Percentiles rank a stretch among this genome's conserved stretches.
Conservation (phyloP, 2,113 vertebrate species). For the Crotalus viridis region DNA sequence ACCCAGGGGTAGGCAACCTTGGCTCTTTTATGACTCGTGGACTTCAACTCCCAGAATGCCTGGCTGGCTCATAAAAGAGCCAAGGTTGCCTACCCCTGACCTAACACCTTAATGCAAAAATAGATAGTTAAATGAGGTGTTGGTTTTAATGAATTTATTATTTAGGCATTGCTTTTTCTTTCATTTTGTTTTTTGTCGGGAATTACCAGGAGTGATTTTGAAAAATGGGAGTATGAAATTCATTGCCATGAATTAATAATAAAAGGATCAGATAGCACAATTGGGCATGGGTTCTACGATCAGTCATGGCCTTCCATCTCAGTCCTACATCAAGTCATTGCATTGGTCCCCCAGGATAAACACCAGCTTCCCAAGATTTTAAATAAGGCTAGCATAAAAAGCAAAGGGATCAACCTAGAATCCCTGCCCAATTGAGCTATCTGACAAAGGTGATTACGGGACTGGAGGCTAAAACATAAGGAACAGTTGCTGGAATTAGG, state of each 20-base stretch:
- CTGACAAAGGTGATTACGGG: too few species aligned
- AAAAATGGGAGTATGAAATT: background rate
- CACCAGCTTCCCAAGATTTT: background rate
- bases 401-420: background rate
- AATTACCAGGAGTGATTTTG: background rate
- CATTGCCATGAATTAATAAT: background rate
- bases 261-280: background rate
- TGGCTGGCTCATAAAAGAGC: too few species aligned
- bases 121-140: background rate
- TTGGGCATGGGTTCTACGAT: background rate
- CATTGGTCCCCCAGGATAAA: background rate
- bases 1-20: background rate
- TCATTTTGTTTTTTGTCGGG: background rate
- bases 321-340: background rate
- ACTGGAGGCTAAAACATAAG: too few species aligned
- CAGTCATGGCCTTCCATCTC: background rate
- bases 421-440: too few species aligned
- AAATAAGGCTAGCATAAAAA: background rate
- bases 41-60: too few species aligned
- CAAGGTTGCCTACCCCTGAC: too few species aligned
- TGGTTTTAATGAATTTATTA: background rate
- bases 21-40: too few species aligned
- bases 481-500: too few species aligned
- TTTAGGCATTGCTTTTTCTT: background rate
- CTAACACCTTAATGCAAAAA: background rate